Conservation (phyloP, 2,888 invertebrate species). For the Megalurothrips usitatus region DNA sequence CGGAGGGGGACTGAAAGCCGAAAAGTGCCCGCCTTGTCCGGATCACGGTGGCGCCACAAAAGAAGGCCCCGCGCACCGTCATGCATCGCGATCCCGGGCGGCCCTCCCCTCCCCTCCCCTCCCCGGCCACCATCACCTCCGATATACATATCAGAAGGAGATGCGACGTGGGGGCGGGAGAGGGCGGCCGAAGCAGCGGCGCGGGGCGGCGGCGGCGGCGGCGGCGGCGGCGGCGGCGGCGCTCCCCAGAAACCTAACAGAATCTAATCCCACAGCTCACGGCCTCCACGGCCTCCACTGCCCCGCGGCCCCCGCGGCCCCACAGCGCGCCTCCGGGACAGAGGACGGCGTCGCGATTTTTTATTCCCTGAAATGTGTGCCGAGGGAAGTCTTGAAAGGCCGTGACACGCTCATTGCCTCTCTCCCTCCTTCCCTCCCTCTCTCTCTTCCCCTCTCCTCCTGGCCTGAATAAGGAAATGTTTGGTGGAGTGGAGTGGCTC, state of each 20-base stretch:
- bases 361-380: conserved; percentile 18
- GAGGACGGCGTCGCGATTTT: not conserved
- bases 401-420: conserved; percentile 11
- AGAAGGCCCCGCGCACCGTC: too few species aligned
- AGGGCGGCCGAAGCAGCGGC: not conserved
- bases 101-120: not conserved
- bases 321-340: not conserved
- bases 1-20: too few species aligned
- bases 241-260: not conserved
- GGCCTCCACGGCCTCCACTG: not conserved
- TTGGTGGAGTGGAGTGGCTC: not conserved
- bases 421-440: not conserved
- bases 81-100: too few species aligned
- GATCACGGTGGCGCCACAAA: too few species aligned
- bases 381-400: conserved; percentile 10
- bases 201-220: not conserved
- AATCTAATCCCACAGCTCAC: conserved; percentile 7
- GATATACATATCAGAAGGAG: not conserved
- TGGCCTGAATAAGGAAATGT: not conserved
- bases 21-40: too few species aligned
- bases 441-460: not conserved
- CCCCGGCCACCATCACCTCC: not conserved
- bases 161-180: not conserved
- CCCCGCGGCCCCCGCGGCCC: not conserved
- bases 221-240: not conserved